Conservation (phyloP, 1,140 invertebrate species). For the Bathynomus jamesi region DNA sequence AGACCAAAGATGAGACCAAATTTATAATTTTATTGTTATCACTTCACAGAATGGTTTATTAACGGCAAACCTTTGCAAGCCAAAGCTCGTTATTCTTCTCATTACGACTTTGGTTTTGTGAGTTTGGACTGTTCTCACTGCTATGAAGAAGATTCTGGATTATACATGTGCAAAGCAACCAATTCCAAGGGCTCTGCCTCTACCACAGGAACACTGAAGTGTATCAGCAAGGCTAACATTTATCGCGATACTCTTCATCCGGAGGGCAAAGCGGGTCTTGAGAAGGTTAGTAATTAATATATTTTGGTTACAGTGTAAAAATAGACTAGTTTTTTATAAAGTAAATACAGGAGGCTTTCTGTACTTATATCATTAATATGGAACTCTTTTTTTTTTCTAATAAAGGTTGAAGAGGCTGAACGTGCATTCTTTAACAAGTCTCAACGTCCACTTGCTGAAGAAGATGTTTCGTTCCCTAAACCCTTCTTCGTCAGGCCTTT, state of each 20-base stretch:
- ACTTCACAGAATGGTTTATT: constrained; percentile 67
- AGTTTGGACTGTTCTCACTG: constrained; percentile 68
- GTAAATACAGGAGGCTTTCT: too few species aligned
- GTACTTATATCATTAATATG: background rate
- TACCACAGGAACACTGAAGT: constrained; percentile 70
- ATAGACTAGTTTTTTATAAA: too few species aligned
- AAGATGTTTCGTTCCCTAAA: constrained; percentile 70
- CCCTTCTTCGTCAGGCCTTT: constrained; percentile 80
- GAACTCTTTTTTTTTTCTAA: background rate
- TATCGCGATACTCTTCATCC: constrained; percentile 74
- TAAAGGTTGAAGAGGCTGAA: constrained; percentile 53
- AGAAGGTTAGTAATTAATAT: constrained; percentile 54
- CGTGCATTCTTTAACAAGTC: constrained; percentile 41
- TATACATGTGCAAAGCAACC: constrained; percentile 84
- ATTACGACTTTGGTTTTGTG: constrained; percentile 82
- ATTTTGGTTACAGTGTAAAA: background rate
- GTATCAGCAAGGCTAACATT: constrained; percentile 35
- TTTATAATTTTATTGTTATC: too few species aligned
- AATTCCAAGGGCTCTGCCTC: constrained; percentile 82
- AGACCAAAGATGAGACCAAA: too few species aligned
- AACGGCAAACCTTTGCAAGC: constrained; percentile 72
- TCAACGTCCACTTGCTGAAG: constrained; percentile 53
- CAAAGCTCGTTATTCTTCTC: constrained; percentile 71
- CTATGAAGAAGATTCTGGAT: constrained; percentile 81
- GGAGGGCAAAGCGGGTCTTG: constrained; percentile 69